phyloP scores from a whole-genome alignment of 2,113 vertebrate genomes.

The Struthio camelus region DNA sequence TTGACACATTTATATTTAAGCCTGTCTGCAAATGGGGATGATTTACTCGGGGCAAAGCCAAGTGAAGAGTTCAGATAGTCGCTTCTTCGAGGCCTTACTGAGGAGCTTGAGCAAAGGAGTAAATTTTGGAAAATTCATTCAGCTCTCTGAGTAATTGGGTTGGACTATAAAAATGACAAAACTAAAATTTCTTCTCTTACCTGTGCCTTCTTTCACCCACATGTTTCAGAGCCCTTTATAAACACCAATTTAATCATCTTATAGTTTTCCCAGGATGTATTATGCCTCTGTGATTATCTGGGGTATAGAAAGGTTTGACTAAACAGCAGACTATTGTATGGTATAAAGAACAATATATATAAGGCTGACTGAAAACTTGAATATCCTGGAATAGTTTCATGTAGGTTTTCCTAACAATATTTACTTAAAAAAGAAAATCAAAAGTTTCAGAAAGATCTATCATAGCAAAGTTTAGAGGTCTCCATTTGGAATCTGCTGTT shows the following conservation, averaged over 20 bases:
- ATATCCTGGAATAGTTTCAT: background rate
- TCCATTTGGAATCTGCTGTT: background rate
- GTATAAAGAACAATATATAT: background rate
- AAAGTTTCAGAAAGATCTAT: background rate
- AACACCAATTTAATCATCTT: background rate
- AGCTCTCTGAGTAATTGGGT: background rate
- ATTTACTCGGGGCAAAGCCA: background rate
- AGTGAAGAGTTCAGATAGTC: background rate
- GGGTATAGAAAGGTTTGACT: background rate
- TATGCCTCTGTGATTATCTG: background rate
- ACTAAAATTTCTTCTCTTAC: background rate
- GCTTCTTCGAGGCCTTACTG: background rate
- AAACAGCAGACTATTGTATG: background rate
- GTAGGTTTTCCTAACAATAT: rapidly evolving
- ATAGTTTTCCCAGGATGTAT: background rate
- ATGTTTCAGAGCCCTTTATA: background rate
- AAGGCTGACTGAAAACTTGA: background rate
- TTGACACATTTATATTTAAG: background rate
- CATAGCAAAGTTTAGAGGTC: background rate
- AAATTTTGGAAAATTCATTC: background rate
- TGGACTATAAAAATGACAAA: background rate
- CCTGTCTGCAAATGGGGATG: background rate
- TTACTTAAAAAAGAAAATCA: background rate
- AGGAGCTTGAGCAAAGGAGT: background rate
- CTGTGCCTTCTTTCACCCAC: background rate